Evolutionary conservation across 2,888 invertebrate species (phyloP).

Genomic region (Chaetogeoica ovagalla): DNA sequence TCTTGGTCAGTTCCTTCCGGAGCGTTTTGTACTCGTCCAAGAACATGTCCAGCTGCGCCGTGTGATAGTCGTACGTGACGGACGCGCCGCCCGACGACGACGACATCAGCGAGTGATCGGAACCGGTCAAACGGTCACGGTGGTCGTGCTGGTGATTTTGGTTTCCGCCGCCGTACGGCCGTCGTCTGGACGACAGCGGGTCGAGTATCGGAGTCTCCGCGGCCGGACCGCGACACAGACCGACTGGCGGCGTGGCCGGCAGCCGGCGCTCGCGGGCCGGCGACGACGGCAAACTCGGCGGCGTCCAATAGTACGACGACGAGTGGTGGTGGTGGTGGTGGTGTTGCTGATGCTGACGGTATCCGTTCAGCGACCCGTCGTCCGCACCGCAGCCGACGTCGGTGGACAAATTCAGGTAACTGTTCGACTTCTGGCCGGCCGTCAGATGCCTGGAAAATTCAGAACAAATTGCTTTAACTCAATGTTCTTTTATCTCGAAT

Average conservation of each 20-base stretch:
- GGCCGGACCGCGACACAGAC: conserved; percentile 19
- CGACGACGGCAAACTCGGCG: conserved; percentile 70
- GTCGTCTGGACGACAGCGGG: conserved; percentile 55
- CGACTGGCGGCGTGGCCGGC: conserved; percentile 42
- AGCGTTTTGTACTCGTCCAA: conserved; percentile 77
- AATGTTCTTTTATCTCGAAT: too few relatives aligned
- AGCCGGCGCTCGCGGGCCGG: conserved; percentile 61
- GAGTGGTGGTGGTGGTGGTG: not conserved
- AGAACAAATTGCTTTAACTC: too few relatives aligned
- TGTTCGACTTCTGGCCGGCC: conserved; percentile 67
- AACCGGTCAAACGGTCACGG: conserved; percentile 51
- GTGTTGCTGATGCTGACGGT: not conserved
- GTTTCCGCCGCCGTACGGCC: conserved; percentile 19
- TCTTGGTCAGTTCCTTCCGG: conserved; percentile 76
- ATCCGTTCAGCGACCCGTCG: not conserved
- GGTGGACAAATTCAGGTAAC: conserved; percentile 68
- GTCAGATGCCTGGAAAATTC: conserved; percentile 37
- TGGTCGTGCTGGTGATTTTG: not conserved
- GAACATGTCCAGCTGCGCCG: conserved; percentile 77
- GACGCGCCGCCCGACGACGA: conserved; percentile 58
- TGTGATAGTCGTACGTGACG: conserved; percentile 74
- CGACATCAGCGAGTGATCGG: conserved; percentile 56
- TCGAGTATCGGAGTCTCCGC: conserved; percentile 67
- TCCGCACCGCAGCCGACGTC: not conserved
- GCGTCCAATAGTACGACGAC: conserved; percentile 58